These are phyloP conservation scores for Echinarachnius parma DNA, from an alignment of 53 echinoderm and acorn worm genomes.

Conservation along the genomic window DNA sequence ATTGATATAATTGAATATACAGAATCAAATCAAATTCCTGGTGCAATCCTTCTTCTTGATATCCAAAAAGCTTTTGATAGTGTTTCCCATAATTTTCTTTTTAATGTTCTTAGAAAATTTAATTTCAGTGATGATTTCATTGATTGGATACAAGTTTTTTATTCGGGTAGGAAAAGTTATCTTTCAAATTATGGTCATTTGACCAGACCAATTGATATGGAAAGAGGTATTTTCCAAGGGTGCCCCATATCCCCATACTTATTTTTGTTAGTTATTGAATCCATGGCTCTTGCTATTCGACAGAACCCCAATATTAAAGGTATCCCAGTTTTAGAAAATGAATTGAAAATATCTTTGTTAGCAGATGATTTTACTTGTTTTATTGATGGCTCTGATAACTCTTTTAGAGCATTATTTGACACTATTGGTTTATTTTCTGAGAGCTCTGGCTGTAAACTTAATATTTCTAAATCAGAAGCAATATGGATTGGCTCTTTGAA, in stretches of 20 bases:
- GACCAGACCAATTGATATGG: background rate
- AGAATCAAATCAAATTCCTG: background rate
- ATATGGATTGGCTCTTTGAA: background rate
- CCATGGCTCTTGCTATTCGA: background rate
- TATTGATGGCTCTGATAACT: background rate
- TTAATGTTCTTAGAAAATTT: too few relatives aligned
- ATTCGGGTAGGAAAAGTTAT: background rate
- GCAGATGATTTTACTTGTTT: conserved; percentile 3
- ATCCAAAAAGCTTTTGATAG: conserved; percentile 5
- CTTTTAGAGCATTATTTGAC: background rate
- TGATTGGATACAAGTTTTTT: too few relatives aligned
- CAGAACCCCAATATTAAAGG: background rate
- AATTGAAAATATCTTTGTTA: background rate
- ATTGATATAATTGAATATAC: background rate
- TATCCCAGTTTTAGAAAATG: background rate
- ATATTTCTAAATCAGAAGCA: conserved; percentile 2
- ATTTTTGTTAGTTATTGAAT: background rate
- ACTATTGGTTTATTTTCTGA: background rate
- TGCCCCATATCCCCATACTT: conserved; percentile 4
- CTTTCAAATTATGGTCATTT: background rate
- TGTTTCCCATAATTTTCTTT: background rate
- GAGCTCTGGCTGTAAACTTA: background rate
- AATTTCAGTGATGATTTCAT: too few relatives aligned
- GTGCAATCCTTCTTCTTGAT: too few relatives aligned
- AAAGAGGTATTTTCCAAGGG: background rate